These are phyloP conservation scores for Rhinoderma darwinii DNA, from an alignment of 2,113 vertebrate species.

Conservation along the genomic window DNA sequence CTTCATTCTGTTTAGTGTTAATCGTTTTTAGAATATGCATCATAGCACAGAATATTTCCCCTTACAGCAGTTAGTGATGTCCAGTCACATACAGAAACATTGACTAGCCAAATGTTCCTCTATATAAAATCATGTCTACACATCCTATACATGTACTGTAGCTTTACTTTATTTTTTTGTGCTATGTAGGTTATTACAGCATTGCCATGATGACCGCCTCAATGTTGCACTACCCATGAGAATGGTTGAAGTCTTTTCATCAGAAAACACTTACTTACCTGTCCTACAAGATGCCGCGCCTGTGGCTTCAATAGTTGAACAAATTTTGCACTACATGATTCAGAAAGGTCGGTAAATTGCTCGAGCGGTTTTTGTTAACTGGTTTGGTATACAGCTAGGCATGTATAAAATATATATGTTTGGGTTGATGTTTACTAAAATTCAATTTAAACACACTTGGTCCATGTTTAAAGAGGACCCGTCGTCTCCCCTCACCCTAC, in stretches of 20 bases:
- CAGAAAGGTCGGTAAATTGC: conserved; percentile 85
- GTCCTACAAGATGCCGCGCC: conserved; percentile 82
- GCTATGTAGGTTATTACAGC: conserved; percentile 82
- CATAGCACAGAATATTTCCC: background rate
- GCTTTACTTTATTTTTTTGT: background rate
- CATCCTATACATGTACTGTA: background rate
- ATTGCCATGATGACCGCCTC: conserved; percentile 84
- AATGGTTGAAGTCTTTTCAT: conserved; percentile 96
- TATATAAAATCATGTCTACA: background rate
- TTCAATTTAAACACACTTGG: too few relatives aligned
- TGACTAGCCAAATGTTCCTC: background rate
- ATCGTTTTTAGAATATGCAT: too few relatives aligned
- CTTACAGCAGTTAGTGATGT: background rate
- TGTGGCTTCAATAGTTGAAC: conserved; percentile 90
- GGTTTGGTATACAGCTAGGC: background rate
- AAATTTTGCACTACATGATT: conserved; percentile 98
- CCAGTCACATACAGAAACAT: background rate
- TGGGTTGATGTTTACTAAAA: too few relatives aligned
- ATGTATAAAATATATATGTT: background rate
- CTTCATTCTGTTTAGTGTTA: too few relatives aligned
- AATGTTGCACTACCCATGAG: conserved; percentile 96
- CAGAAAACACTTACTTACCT: conserved; percentile 88
- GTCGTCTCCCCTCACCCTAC: too few relatives aligned
- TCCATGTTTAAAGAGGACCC: too few relatives aligned
- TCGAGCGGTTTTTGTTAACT: background rate